These are phyloP conservation scores for Channa striata DNA, from an alignment of 2,797 vertebrate genomes.

Conservation along the genomic window DNA sequence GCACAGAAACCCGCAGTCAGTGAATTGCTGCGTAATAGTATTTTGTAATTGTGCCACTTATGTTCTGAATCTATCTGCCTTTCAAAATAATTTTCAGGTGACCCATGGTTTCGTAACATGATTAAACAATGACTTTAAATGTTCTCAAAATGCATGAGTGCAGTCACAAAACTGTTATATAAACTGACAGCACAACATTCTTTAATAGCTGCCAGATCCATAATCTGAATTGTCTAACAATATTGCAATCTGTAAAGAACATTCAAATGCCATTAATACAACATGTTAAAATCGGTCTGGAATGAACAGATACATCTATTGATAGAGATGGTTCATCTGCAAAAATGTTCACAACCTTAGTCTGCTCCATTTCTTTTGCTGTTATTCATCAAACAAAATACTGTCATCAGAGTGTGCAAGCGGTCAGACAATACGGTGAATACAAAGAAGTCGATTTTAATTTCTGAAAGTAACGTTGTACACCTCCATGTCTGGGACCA, in stretches of 20 bases:
- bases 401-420: conserved; percentile 29
- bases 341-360: conserved; percentile 22
- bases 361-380: conserved; percentile 18
- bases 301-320: background rate
- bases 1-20: conserved; percentile 11
- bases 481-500: conserved; percentile 51
- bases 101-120: too few relatives aligned
- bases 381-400: conserved; percentile 53
- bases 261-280: background rate
- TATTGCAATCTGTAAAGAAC: background rate
- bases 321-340: conserved; percentile 15
- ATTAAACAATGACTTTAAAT: background rate
- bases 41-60: conserved; percentile 1
- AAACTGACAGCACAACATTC: too few relatives aligned
- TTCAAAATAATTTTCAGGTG: background rate
- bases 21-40: conserved; percentile 34
- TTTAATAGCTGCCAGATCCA: too few relatives aligned
- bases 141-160: background rate
- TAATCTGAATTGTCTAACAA: background rate
- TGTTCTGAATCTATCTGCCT: background rate
- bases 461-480: conserved; percentile 65
- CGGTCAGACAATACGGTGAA: conserved; percentile 57
- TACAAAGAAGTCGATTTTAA: conserved; percentile 70
- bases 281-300: background rate
- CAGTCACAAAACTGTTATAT: too few relatives aligned